These are phyloP conservation scores for Micromys minutus DNA, from an alignment of 2,113 vertebrate genomes.

Conservation along the genomic window DNA sequence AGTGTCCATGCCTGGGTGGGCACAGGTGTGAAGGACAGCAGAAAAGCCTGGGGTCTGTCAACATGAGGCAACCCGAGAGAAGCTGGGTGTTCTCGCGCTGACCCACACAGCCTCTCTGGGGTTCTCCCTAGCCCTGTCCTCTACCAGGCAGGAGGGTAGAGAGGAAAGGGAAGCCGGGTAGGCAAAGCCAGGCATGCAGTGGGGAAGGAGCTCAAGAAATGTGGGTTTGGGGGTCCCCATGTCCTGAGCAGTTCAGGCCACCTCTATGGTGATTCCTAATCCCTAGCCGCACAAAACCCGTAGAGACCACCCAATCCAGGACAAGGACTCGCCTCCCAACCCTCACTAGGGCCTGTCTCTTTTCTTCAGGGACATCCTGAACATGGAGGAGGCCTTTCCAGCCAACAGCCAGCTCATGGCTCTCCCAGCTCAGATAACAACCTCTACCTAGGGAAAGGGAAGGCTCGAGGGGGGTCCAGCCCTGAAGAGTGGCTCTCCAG, in stretches of 20 bases:
- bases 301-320: background rate
- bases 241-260: background rate
- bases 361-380: conserved; percentile 51
- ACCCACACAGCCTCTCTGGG: background rate
- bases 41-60: background rate
- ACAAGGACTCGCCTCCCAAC: rapidly evolving
- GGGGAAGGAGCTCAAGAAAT: background rate
- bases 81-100: rapidly evolving
- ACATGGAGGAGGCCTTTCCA: background rate
- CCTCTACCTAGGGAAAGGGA: conserved; percentile 46
- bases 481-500: background rate
- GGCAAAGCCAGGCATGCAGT: background rate
- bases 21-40: background rate
- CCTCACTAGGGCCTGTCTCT: conserved; percentile 18
- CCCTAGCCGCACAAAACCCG: background rate
- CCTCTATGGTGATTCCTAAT: background rate
- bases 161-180: background rate
- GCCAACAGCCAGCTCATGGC: background rate
- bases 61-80: background rate
- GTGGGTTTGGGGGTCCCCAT: rapidly evolving
- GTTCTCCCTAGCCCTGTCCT: background rate
- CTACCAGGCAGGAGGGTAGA: background rate
- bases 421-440: background rate
- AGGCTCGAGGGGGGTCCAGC: background rate
- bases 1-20: background rate